Evolutionary conservation across 2,113 vertebrate species (phyloP).

Genomic region (Aptenodytes patagonicus): DNA sequence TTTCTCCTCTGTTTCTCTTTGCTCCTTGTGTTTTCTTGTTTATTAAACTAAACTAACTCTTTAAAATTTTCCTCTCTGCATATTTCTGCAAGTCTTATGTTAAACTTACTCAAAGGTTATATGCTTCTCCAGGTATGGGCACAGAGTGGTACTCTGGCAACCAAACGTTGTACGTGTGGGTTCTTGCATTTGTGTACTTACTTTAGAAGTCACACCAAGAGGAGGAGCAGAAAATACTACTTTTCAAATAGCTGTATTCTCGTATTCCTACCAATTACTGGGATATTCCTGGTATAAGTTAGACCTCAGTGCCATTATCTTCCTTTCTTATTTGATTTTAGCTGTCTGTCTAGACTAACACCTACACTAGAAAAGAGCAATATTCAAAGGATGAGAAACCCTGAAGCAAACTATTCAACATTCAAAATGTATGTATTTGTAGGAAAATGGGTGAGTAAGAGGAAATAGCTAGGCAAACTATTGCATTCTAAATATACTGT

Average conservation of each 20-base stretch:
- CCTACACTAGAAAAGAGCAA: not conserved
- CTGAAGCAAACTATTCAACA: not conserved
- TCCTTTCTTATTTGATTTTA: not conserved
- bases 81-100: not conserved
- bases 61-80: not conserved
- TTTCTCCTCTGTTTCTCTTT: not conserved
- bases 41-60: not conserved
- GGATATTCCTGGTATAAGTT: not conserved
- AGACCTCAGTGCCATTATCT: not conserved
- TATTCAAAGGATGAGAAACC: not conserved
- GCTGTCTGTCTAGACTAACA: not conserved
- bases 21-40: not conserved
- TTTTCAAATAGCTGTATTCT: not conserved
- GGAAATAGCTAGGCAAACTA: not conserved
- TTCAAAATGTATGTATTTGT: not conserved
- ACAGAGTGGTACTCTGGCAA: not conserved
- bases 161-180: rapidly evolving
- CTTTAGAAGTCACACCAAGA: not conserved
- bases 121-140: not conserved
- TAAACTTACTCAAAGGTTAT: not conserved
- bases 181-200: not conserved
- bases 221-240: not conserved
- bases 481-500: not conserved
- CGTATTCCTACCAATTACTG: not conserved
- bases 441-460: not conserved